Conservation (phyloP, 2,797 vertebrate genomes). For the Anisognathus igniventris region DNA sequence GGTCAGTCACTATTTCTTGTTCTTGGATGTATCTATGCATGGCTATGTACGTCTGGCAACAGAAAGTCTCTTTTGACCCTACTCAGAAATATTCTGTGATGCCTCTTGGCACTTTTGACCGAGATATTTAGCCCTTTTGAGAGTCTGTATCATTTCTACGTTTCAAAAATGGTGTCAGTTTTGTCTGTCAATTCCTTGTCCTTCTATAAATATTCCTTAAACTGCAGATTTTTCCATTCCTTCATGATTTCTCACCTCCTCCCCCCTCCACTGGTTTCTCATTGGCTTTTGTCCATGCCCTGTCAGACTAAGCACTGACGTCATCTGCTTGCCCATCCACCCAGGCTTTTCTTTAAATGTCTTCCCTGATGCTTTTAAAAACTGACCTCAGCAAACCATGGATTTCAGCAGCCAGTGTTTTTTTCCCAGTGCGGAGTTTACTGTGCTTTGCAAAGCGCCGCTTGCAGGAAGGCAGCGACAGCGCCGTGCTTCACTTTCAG, state of each 20-base stretch:
- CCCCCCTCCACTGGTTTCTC: neutral
- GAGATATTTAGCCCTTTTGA: neutral
- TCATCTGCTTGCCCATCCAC: neutral
- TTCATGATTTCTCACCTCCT: neutral
- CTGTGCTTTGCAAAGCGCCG: accelerated
- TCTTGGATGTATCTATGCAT: neutral
- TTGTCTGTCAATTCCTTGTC: neutral
- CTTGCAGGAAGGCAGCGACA: accelerated
- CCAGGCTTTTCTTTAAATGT: neutral
- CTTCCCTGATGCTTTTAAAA: neutral
- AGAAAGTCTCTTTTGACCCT: neutral
- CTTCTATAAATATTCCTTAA: neutral
- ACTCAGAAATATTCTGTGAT: neutral
- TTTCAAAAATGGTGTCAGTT: neutral
- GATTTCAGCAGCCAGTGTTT: neutral
- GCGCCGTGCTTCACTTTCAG: accelerated
- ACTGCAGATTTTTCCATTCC: neutral
- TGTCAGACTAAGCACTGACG: neutral
- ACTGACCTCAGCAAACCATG: neutral
- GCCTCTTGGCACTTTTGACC: neutral
- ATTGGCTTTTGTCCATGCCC: neutral
- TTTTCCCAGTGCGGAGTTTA: neutral
- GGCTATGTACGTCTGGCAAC: neutral
- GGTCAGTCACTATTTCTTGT: neutral
- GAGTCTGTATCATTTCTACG: accelerated